Conservation (phyloP, 2,888 invertebrate genomes). For the Napeogenes inachia region DNA sequence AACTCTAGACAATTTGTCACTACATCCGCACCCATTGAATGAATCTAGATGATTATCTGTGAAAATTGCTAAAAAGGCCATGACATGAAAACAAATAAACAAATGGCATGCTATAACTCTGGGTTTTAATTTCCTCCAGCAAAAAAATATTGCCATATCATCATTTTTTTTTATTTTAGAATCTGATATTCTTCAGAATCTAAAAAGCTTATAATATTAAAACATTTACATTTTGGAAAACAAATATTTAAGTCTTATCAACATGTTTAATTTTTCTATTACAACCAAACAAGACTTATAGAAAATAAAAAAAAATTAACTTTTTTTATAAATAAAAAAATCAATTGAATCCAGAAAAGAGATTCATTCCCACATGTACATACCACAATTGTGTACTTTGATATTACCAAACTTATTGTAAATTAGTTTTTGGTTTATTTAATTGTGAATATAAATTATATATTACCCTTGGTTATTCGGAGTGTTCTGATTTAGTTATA, state of each 20-base stretch:
- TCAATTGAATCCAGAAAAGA: constrained; percentile 9
- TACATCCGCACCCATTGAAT: constrained; percentile 46
- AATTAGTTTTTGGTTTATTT: constrained; percentile 21
- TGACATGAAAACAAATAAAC: not conserved
- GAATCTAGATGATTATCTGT: constrained; percentile 37
- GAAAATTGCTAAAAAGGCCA: not conserved
- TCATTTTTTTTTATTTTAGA: not conserved
- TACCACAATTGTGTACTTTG: constrained; percentile 50
- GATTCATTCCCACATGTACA: constrained; percentile 45
- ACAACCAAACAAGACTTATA: too few species aligned
- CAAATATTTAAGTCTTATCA: too few species aligned
- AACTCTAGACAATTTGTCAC: constrained; percentile 52
- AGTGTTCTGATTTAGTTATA: too few species aligned
- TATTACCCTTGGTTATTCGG: too few species aligned
- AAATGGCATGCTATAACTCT: not conserved
- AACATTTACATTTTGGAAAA: too few species aligned
- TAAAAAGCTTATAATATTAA: too few species aligned
- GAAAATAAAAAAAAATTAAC: too few species aligned
- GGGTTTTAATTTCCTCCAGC: not conserved
- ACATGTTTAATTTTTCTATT: too few species aligned
- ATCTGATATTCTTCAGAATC: too few species aligned
- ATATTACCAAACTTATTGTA: constrained; percentile 24
- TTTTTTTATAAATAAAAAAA: too few species aligned
- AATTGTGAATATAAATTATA: constrained; percentile 12
- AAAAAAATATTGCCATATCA: not conserved